Evolutionary conservation across 2,888 invertebrate species (phyloP), one percentile per base, ranked within the genome.

Genomic region (Agrotis clavis): DNA sequence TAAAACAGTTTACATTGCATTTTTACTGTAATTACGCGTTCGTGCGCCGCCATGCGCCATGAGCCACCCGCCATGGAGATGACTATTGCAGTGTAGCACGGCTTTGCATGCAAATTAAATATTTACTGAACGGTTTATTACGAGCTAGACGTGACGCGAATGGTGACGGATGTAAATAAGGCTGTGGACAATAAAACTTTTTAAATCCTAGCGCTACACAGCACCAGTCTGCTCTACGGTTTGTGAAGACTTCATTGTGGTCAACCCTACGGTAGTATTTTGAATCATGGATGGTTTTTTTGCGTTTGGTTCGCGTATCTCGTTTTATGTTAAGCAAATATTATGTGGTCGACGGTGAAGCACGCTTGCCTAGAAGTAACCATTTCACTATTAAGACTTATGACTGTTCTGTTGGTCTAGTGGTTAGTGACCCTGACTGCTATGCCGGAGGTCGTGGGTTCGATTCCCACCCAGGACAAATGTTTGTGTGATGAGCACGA

Each of bases 71-170:
- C 48, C 59, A 21, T 25, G 48, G 79, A 79, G 65, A 64, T 53
- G 74, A 63, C 18, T 53, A 74, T 76, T 65, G 79, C 78, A 71
- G 25, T 65, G 72, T 62, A 63, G 70, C 64, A 65, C 76, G 65
- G 75, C 67, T 84, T 74, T 77, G 81, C 78, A 85, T 85, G 74
- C 69, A 83, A 79, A 85, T 81, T 71, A 74, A 76, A 81, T 81
- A 80, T 75, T 82, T 70, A 69, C 69, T 62, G 77, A 84, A 83
- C 71, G 61, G 59, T 78, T 80, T 74, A 78, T 74, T 74, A 82
- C 68, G 83, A 76, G 16, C 21, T 21, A 61, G 45, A 61, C 74
- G 80, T 84, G 84, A 60, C 56, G 51, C 16, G 84, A 62, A 75
- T 77, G 57, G 61, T 50, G 60, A 71, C 51, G 56, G 68, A 57